Evolutionary conservation across 1,140 invertebrate genomes (phyloP).

Genomic region (Cheumatopsyche charites): DNA sequence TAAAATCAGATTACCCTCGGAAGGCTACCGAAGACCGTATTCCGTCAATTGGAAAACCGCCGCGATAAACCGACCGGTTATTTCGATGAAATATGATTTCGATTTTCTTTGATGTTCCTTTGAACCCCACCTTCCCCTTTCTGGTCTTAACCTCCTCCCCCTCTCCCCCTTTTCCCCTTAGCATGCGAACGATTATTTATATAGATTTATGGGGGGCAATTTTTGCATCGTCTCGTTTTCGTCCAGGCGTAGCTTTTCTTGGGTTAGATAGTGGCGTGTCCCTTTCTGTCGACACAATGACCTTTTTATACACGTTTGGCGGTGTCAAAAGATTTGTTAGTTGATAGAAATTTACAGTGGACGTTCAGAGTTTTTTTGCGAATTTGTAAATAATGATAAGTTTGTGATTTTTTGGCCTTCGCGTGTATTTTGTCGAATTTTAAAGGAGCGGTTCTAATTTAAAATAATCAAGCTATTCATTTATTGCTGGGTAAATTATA

Average conservation of each 20-base stretch:
- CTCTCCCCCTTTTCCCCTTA: no score
- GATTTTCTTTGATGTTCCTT: slow-evolving; percentile 37
- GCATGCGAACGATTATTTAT: slow-evolving; percentile 37
- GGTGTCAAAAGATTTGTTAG: slow-evolving; percentile 2
- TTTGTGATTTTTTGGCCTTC: no score
- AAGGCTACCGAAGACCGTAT: slow-evolving; percentile 9
- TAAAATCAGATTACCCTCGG: slow-evolving; percentile 29
- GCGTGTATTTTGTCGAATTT: no score
- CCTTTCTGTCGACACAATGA: neutral
- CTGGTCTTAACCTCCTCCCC: no score
- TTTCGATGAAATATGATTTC: slow-evolving; percentile 39
- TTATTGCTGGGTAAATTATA: no score
- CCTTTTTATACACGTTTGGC: neutral
- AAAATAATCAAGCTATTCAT: no score
- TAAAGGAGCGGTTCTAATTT: no score
- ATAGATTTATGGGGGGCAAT: slow-evolving; percentile 31
- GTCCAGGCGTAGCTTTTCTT: neutral
- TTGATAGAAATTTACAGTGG: no score
- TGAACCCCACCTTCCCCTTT: slow-evolving; percentile 23
- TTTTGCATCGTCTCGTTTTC: slow-evolving; percentile 6
- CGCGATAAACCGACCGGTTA: slow-evolving; percentile 33
- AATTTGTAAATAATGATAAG: no score
- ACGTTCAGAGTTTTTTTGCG: no score
- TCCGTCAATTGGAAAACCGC: slow-evolving; percentile 35
- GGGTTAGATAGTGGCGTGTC: neutral